Base-by-base conservation (phyloP, 2,888 invertebrate genomes). In the Liodrosophila aerea region DNA sequence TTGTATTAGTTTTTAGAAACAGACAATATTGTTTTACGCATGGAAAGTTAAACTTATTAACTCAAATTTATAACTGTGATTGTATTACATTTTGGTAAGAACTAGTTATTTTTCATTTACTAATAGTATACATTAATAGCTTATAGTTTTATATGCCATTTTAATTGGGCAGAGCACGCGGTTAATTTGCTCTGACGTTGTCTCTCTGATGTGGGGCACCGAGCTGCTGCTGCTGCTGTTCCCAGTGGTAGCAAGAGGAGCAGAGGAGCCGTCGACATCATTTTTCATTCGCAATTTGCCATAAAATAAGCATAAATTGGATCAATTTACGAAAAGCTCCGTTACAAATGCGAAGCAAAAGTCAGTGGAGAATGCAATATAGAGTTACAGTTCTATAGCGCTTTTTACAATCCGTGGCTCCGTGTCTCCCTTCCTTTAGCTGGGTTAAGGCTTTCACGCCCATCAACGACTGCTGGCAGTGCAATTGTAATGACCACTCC, bases 261-360 rank as follows among this genome's bases (percentile, higher is more conserved):
- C 37, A 30, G 15, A 31, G 36, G 43, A 41, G 36, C 37, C 50
- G 66, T 66, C 51, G 70, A 16, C 65, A 69, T 76, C 68, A 73
- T 73, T 77, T 76, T 80, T 86, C 80, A 70, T 67, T 84, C 66
- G 75, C 78, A 87, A 87, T 87, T 87, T 87, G 78, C 86, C 82
- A 86, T 84, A 81, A 85, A 81, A 87, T 83, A 87, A 88, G 86
- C 86, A 85, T 85, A 87, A 87, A 88, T 88, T 87, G 88, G 87
- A 87, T 88, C 87, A 88, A 87, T 87, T 87, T 86, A 83, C 77
- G 56, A 80, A 80, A 73, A 72, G 81, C 72, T 84, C 74, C 45
- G 65, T 78, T 69, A 69, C 78, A 77, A 77, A 73, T 73, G 76
- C 67, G 59, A 53, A 64, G 60, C 45, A 71, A 71, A 69, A 60